Evolutionary conservation across 1,140 invertebrate species (phyloP).

Genomic region (Drosophila trapezifrons): DNA sequence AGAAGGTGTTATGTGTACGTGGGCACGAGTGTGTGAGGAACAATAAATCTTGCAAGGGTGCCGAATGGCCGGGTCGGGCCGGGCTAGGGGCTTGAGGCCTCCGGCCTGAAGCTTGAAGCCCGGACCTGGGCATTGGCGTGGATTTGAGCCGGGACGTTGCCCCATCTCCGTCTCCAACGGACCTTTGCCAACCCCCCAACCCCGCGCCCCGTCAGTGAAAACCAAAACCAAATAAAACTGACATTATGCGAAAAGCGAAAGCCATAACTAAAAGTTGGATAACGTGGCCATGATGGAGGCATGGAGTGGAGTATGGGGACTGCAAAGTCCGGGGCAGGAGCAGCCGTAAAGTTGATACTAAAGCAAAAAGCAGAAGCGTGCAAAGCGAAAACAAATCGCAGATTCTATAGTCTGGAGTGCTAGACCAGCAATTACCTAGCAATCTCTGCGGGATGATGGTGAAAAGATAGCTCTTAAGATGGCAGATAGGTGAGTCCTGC

Average conservation of each 20-base stretch:
- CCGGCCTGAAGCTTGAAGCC: slow-evolving; percentile 13
- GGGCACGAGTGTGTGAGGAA: slow-evolving; percentile 55
- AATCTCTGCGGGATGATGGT: background rate
- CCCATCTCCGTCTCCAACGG: background rate
- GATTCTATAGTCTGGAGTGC: slow-evolving; percentile 16
- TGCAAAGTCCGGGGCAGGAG: slow-evolving; percentile 4
- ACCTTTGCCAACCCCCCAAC: background rate
- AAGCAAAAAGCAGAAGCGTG: slow-evolving; percentile 35
- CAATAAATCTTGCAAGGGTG: slow-evolving; percentile 80
- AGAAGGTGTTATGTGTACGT: slow-evolving; percentile 61
- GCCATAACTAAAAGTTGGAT: slow-evolving; percentile 82
- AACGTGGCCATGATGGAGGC: slow-evolving; percentile 73
- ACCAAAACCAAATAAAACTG: slow-evolving; percentile 83
- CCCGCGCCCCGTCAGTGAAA: slow-evolving; percentile 57
- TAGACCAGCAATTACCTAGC: slow-evolving; percentile 28
- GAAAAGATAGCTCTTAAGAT: background rate
- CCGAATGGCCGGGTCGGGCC: slow-evolving; percentile 58
- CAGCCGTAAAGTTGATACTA: slow-evolving; percentile 72
- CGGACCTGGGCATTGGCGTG: slow-evolving; percentile 25
- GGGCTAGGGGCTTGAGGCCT: slow-evolving; percentile 23
- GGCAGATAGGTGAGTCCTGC: background rate
- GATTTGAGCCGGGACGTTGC: slow-evolving; percentile 31
- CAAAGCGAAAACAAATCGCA: slow-evolving; percentile 41
- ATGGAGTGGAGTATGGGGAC: slow-evolving; percentile 4
- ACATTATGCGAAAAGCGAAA: slow-evolving; percentile 83